Evolutionary conservation across 2,113 vertebrate species (phyloP), one percentile per base, ranked within the genome.

Genomic region (Panthera leo): DNA sequence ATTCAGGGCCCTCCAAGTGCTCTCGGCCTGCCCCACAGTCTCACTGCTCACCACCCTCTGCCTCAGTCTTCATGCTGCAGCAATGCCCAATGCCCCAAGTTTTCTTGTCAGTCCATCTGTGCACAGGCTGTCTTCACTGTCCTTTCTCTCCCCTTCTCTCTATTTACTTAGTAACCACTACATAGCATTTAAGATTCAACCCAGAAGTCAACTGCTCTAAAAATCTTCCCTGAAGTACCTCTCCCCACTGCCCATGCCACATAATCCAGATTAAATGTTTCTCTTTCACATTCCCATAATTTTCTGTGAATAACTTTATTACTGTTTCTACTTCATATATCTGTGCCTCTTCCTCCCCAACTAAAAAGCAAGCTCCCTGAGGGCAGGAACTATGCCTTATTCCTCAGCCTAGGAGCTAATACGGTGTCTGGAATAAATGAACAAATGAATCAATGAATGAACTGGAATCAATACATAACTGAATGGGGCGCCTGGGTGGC

Each of bases 251-350:
- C 23, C 27, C 15, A 48, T 2, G 45, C 68, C 19, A 51, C 5
- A 84, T 39, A 58, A 51, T n/a, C 45, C 21, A 34, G 3, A 94
- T 53, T 84, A 79, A 89, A 85, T 58, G 15, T 76, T 68, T 89
- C 80, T 85, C 51, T 75, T 51, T 58, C 29, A 84, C 5, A 23
- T 65, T 89, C 7, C 15, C 67, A 29, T n/a, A 58, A 61, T 71
- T 83, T 96, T 90, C 55, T 67, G 31, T 85, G 39, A 90, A 68
- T 65, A 68, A n/a, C 53, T 95, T 96, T 91, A 89, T 58, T 89
- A 89, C 15, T 93, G 63, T 14, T 80, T 80, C 58, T 53, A 48
- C n/a, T n/a, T 48, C 11, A 61, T 14, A n/a, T 53, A 58, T 68
- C 11, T 79, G 5, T 86, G 14, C 73, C 70, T 96, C 80, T 96